phyloP scores from a whole-genome alignment of 2,888 invertebrate species.

The Heliconius sara region DNA sequence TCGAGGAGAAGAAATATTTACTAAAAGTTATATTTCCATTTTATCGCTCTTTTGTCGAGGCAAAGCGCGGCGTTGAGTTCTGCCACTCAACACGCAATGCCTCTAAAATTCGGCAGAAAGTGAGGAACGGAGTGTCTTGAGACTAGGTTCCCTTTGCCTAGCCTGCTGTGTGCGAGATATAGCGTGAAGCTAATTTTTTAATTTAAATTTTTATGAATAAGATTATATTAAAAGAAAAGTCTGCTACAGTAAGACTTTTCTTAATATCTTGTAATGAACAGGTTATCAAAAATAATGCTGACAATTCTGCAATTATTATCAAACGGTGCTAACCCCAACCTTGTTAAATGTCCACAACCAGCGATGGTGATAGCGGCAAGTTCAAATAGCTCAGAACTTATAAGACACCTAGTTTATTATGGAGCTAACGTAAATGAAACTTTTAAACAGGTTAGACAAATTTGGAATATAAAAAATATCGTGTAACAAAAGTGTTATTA shows the following conservation, averaged over 20 bases:
- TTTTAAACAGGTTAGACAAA: constrained; percentile 58
- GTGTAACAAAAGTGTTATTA: background rate
- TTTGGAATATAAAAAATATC: background rate
- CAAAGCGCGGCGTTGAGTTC: too few species aligned
- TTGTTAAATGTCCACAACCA: constrained; percentile 67
- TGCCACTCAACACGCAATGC: too few species aligned
- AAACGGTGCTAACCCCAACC: constrained; percentile 67
- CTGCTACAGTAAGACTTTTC: background rate
- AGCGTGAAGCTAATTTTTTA: too few species aligned
- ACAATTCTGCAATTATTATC: constrained; percentile 64
- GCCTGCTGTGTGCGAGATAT: too few species aligned
- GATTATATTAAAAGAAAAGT: too few species aligned
- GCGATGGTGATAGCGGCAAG: constrained; percentile 63
- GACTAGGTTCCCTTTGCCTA: too few species aligned
- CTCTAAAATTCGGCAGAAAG: too few species aligned
- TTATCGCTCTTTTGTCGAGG: too few species aligned
- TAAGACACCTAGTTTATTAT: constrained; percentile 58
- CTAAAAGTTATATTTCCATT: too few species aligned
- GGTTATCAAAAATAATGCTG: constrained; percentile 60
- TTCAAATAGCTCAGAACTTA: constrained; percentile 59
- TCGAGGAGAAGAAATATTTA: too few species aligned
- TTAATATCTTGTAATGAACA: constrained; percentile 54
- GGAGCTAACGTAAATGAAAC: constrained; percentile 70
- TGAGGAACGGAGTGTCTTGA: too few species aligned
- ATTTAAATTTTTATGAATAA: too few species aligned